Evolutionary conservation across 2,797 vertebrate genomes (phyloP).

Genomic region (Notolabrus celidotus): DNA sequence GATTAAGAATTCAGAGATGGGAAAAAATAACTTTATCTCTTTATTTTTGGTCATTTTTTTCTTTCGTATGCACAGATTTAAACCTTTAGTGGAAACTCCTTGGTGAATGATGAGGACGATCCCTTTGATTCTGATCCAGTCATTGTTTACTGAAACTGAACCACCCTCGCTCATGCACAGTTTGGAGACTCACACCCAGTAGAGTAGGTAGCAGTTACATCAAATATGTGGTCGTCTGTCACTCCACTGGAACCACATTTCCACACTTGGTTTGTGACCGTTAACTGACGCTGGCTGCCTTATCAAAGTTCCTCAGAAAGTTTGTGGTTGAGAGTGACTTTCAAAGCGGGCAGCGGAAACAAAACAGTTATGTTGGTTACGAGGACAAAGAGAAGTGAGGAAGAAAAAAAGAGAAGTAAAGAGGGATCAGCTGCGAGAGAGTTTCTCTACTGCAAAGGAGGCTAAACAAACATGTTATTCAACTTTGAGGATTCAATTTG

Average conservation of each 20-base stretch:
- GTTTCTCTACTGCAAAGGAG: constrained; percentile 15
- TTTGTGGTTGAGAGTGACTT: constrained; percentile 56
- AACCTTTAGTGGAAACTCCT: no score
- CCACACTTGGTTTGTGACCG: constrained; percentile 24
- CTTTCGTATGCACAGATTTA: no score
- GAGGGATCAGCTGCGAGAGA: constrained; percentile 6
- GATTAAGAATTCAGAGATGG: no score
- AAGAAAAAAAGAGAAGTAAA: constrained; percentile 50
- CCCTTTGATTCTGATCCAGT: no score
- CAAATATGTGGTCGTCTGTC: constrained; percentile 12
- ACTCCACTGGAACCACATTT: background rate
- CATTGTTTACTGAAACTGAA: no score
- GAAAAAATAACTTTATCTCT: no score
- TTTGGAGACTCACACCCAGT: background rate
- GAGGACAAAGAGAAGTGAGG: constrained; percentile 23
- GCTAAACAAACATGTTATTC: background rate
- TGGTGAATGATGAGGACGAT: no score
- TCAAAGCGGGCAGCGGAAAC: constrained; percentile 28
- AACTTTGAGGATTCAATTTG: background rate
- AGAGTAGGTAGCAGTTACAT: constrained; percentile 10
- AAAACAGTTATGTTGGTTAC: background rate
- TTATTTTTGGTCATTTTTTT: no score
- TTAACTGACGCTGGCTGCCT: constrained; percentile 49
- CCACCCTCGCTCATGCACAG: background rate
- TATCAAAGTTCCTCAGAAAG: constrained; percentile 69